Evolutionary conservation across 2,888 invertebrate species (phyloP), one percentile per base, ranked within the genome.

Genomic region (Dasypogon diadema): DNA sequence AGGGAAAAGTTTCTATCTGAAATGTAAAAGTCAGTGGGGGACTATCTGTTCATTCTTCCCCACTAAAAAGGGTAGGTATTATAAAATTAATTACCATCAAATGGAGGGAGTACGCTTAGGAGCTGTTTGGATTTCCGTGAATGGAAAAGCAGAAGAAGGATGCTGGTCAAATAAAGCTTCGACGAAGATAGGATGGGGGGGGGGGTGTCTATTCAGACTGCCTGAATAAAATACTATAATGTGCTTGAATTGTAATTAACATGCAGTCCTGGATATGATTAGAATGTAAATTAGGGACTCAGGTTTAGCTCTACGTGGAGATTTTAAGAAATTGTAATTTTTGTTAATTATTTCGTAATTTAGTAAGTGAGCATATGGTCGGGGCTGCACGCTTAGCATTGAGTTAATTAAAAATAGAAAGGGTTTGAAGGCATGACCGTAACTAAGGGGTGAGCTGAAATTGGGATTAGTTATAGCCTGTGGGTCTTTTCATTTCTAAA

Each of bases 241-340:
- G 37, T 16, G 21, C 60, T 60, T 37, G 42, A 37, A 37, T 37
- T 60, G 60, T 60, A 60, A 60, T 60, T 60, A 60, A 60, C 60
- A 21, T 10, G 60, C 60, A 60, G 60, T 18, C 60, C 21, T 60
- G 60, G 60, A 60, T 60, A 60, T 60, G 60, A 60, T 37, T 60
- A 60, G 42, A 60, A 60, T 60, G 60, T 60, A 60, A 60, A 60
- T 60, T 60, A 60, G 60, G 60, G 60, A 37, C 12, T n/a, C 34
- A 16, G 58, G 37, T n/a, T 60, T 34, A 60, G 37, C 60, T 60
- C 18, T 37, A 21, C 10, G 18, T 34, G 12, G 2, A 42, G 42
- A 42, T 58, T 58, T 26, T 30, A n/a, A 14, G 34, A 26, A 58
- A 58, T 58, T 58, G 58, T 30, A 58, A 30, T 58, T 60, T 34